Evolutionary conservation across 2,113 vertebrate species (phyloP), one percentile per base, ranked within the genome.

Genomic region (Stigmatopora nigra): DNA sequence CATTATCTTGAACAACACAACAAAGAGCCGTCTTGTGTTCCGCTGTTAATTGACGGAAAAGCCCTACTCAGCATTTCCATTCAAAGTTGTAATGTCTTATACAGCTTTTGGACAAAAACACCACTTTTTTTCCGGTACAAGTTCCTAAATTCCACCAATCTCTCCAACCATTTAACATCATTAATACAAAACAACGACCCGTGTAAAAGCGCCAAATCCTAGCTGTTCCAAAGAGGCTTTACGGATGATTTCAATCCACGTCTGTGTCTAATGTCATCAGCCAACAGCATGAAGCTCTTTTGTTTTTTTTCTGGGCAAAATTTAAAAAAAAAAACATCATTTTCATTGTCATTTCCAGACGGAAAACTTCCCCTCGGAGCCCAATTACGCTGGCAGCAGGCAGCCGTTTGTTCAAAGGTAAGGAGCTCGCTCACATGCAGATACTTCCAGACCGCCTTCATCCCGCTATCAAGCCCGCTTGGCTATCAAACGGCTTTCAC

Each of bases 391-490:
- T 90, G 94, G 95, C 92, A 96, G 93, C 93, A 97, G 95, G 91
- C 97, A 99, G 92, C 95, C 97, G 89, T 99, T 98, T 94, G 95
- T 97, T 95, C 97, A 98, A 94, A 99, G 97, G 97, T 99, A 98
- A 97, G 94, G 91, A 87, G 25, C 3, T 31, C n/a, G n/a, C 90
- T 91, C 84, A 8, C 90, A 91, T 93, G 89, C 90, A 90, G 92
- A 91, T 44, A 46, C 58, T 67, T 76, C 70, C 78, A 85, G 76
- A 80, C 82, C 72, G 72, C 76, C 65, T 69, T 69, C 70, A 68
- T 78, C 59, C 78, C 71, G 69, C 41, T 77, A 82, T 78, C 76
- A 71, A 64, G 68, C 67, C 67, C 74, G 72, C 70, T 51, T 49
- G 65, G 52, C 65, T 75, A 70, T 81, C 76, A 84, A 72, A 81